Conservation (phyloP, 2,888 invertebrate species). For the Tenthredo notha region DNA sequence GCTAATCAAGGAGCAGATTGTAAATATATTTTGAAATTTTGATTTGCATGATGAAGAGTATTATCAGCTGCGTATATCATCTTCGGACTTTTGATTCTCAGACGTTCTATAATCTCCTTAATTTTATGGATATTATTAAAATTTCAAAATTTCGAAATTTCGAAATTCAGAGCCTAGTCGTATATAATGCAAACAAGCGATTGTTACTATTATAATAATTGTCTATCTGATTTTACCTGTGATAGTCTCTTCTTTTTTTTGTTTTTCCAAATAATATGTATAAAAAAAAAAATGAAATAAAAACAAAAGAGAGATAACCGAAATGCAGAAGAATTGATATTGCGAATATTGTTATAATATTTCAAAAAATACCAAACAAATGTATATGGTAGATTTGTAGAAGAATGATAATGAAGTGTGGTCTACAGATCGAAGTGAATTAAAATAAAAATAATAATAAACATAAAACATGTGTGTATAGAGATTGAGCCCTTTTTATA, state of each 20-base stretch:
- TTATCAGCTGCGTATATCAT: background rate
- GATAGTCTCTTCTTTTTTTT: background rate
- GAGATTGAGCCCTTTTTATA: background rate
- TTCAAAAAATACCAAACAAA: background rate
- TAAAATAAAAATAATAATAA: too few species aligned
- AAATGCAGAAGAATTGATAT: conserved; percentile 18
- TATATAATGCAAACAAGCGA: background rate
- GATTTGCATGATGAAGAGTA: background rate
- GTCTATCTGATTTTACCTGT: background rate
- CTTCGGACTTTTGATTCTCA: too few species aligned
- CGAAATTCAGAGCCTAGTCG: background rate
- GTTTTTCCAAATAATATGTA: too few species aligned
- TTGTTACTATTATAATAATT: background rate
- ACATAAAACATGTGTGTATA: conserved; percentile 1
- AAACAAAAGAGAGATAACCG: background rate
- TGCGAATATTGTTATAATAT: conserved; percentile 19
- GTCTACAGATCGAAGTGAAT: conserved; percentile 6
- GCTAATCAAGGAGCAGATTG: background rate
- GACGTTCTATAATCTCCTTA: background rate
- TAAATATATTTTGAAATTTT: background rate
- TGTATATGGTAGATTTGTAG: background rate
- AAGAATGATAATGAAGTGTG: background rate
- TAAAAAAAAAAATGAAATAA: too few species aligned
- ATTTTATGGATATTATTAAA: background rate
- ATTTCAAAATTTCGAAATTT: background rate